Evolutionary conservation across 2,888 invertebrate genomes (phyloP).

Genomic region (Bruchidius siliquastri): DNA sequence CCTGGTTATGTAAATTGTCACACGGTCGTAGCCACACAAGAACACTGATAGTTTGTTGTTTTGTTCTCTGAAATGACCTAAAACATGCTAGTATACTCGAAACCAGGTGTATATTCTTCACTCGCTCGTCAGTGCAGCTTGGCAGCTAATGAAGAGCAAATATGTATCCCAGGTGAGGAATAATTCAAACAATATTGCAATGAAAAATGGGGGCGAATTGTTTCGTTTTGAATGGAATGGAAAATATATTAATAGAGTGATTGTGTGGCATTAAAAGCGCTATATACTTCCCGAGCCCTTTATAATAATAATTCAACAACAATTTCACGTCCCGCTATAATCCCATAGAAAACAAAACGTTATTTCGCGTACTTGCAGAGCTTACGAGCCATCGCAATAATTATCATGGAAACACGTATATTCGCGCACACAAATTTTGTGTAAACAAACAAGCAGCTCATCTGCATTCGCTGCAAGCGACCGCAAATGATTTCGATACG

Average conservation of each 20-base stretch:
- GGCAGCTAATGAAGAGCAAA: no score
- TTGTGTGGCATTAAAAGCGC: no score
- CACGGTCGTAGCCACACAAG: background rate
- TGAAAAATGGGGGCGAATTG: no score
- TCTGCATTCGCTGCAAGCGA: background rate
- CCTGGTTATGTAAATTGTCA: background rate
- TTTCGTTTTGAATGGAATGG: no score
- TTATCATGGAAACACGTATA: background rate
- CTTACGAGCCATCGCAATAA: background rate
- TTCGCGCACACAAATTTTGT: background rate
- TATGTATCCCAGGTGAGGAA: no score
- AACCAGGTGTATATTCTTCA: no score
- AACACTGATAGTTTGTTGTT: background rate
- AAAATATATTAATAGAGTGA: no score
- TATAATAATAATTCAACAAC: background rate
- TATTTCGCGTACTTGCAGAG: background rate
- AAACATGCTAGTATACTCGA: no score
- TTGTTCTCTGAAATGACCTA: background rate
- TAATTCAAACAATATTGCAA: no score
- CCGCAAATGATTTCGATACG: background rate
- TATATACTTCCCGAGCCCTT: background rate
- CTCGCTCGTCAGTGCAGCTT: no score
- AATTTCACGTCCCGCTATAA: background rate
- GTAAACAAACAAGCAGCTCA: background rate
- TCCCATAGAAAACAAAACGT: background rate